phyloP scores from a whole-genome alignment of 2,113 vertebrate species.

The Aphyosemion australe region DNA sequence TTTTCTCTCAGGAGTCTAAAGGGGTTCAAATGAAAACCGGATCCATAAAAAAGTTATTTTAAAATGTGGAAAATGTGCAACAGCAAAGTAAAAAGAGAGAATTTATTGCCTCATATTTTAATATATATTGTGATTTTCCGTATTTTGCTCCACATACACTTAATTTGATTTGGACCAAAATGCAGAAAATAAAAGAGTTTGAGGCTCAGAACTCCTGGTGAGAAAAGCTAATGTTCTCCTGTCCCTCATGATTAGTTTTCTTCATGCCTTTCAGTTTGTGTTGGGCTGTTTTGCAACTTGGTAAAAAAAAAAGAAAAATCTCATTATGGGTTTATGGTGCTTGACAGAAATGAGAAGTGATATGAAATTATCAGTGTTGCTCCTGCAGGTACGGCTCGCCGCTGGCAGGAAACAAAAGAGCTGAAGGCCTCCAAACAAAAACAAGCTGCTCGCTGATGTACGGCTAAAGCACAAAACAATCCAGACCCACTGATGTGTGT shows the following conservation, averaged over 20 bases:
- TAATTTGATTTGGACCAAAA: not conserved
- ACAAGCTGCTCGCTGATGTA: conserved; percentile 14
- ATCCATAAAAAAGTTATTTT: no score
- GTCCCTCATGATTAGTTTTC: not conserved
- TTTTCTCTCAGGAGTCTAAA: no score
- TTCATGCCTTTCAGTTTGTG: not conserved
- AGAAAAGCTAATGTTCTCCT: not conserved
- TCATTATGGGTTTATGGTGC: conserved; percentile 21
- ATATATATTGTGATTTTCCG: no score
- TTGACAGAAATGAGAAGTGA: conserved; percentile 16
- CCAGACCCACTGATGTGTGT: conserved; percentile 25
- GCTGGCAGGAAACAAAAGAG: conserved; percentile 11
- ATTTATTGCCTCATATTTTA: no score
- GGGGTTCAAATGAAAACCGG: no score
- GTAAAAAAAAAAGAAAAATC: conserved; percentile 2
- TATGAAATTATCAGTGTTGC: conserved; percentile 16
- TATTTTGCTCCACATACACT: no score
- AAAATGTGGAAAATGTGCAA: no score
- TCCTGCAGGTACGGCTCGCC: conserved; percentile 8
- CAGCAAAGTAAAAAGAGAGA: no score
- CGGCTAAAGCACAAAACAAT: conserved; percentile 9
- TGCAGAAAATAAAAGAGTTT: not conserved
- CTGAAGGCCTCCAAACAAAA: conserved; percentile 8
- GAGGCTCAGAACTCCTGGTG: not conserved
- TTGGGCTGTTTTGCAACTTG: conserved; percentile 4